phyloP scores from a whole-genome alignment of 1,140 invertebrate genomes.

The Adoxophyes honmai region DNA sequence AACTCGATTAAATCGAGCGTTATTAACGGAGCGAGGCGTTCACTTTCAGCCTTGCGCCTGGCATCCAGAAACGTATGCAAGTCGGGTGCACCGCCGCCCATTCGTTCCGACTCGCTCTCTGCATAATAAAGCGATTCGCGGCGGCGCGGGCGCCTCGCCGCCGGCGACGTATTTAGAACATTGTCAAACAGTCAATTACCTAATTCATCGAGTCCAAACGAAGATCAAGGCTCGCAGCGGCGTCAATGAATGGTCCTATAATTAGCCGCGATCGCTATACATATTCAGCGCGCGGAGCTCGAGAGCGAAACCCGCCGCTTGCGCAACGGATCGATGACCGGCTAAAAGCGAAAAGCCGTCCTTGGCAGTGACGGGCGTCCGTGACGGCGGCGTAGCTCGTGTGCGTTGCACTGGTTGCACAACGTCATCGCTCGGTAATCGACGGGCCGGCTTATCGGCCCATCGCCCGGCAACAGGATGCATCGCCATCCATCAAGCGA shows the following conservation, averaged over 20 bases:
- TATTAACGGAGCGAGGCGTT: too few species aligned
- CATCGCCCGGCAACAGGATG: too few species aligned
- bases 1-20: not conserved
- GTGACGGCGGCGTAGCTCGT: slow-evolving; percentile 35
- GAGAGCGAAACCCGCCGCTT: slow-evolving; percentile 28
- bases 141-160: too few species aligned
- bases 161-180: too few species aligned
- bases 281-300: slow-evolving; percentile 24
- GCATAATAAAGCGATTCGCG: slow-evolving; percentile 41
- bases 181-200: not conserved
- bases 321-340: slow-evolving; percentile 36
- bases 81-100: slow-evolving; percentile 3
- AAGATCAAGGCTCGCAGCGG: not conserved
- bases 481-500: not conserved
- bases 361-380: slow-evolving; percentile 45
- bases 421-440: slow-evolving; percentile 15
- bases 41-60: slow-evolving; percentile 24
- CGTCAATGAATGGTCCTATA: not conserved
- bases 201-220: not conserved
- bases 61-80: slow-evolving; percentile 21
- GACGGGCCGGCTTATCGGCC: slow-evolving; percentile 11
- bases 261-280: not conserved
- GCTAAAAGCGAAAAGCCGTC: slow-evolving; percentile 47
- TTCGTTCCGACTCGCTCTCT: slow-evolving; percentile 35
- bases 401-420: slow-evolving; percentile 40